These are phyloP conservation scores for Hesperia comma DNA, from an alignment of 2,888 invertebrate species.

Conservation along the genomic window DNA sequence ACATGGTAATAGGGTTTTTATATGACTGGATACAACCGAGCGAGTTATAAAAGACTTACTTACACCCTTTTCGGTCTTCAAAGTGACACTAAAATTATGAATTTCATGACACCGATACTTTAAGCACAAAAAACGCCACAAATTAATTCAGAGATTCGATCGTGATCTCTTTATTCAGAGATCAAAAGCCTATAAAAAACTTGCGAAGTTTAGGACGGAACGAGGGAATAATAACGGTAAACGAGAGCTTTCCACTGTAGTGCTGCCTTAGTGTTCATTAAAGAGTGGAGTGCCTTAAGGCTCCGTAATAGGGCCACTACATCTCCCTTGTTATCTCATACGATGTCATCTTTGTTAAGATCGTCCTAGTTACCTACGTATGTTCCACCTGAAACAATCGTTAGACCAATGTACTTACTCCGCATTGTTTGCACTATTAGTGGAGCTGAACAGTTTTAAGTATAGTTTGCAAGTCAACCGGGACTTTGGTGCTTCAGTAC, in stretches of 20 bases:
- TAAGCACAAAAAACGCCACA: no score
- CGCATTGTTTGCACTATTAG: slow-evolving; percentile 72
- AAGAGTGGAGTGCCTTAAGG: slow-evolving; percentile 61
- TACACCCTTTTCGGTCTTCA: no score
- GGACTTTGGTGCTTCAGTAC: slow-evolving; percentile 51
- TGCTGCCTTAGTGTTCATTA: slow-evolving; percentile 54
- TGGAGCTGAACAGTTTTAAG: slow-evolving; percentile 68
- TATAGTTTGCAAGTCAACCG: slow-evolving; percentile 58
- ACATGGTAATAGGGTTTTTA: no score
- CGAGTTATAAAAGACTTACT: no score
- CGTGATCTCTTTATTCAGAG: no score
- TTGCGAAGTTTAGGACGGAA: background rate
- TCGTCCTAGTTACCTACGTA: slow-evolving; percentile 51
- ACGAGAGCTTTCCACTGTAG: slow-evolving; percentile 46
- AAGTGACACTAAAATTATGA: no score
- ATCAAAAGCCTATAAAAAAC: background rate
- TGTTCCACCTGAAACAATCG: slow-evolving; percentile 64
- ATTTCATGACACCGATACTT: no score
- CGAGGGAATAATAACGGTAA: slow-evolving; percentile 9
- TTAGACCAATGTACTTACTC: slow-evolving; percentile 60
- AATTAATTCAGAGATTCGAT: no score
- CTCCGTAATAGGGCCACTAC: slow-evolving; percentile 71
- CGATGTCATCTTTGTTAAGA: slow-evolving; percentile 68
- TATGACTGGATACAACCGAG: no score
- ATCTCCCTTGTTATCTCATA: slow-evolving; percentile 74